A percentile compares a stretch with the other conserved stretches of the same genome.
phyloP scores from a whole-genome alignment of 2,797 vertebrate genomes.

The Chrosomus eos region DNA sequence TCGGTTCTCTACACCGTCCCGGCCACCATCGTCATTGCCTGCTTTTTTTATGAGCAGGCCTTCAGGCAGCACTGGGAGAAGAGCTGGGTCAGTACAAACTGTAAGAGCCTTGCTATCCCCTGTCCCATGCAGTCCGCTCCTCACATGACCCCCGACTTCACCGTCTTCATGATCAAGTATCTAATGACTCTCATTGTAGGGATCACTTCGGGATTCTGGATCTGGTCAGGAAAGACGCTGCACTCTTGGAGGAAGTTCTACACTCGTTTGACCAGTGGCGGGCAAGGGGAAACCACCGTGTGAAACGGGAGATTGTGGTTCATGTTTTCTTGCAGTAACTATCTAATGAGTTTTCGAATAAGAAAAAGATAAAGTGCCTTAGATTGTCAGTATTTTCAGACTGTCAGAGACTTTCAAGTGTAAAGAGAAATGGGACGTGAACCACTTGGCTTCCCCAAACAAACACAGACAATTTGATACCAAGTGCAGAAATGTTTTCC shows the following conservation, averaged over 20 bases:
- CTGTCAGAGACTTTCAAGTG: constrained; percentile 18
- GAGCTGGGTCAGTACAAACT: constrained; percentile 93
- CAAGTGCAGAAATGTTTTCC: constrained; percentile 68
- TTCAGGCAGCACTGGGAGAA: constrained; percentile 94
- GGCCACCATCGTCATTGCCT: constrained; percentile 95
- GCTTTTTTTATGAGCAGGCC: constrained; percentile 98
- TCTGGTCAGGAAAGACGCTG: constrained; percentile 98
- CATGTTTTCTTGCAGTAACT: constrained; percentile 3
- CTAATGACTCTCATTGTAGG: constrained; percentile 99
- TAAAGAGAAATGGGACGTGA: constrained; percentile 34
- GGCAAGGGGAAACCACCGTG: constrained; percentile 94
- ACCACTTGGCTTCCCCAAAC: constrained; percentile 63
- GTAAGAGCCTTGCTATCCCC: constrained; percentile 92
- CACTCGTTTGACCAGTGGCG: constrained; percentile 88
- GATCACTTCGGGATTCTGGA: constrained; percentile 98
- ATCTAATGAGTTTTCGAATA: not conserved
- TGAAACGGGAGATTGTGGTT: constrained; percentile 61
- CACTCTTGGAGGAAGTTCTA: constrained; percentile 98
- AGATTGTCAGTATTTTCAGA: constrained; percentile 43
- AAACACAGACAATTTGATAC: constrained; percentile 65
- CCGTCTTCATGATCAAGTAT: constrained; percentile 99
- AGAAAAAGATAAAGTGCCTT: constrained; percentile 34
- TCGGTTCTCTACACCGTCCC: constrained; percentile 96
- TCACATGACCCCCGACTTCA: constrained; percentile 94
- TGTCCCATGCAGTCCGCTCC: constrained; percentile 87